A percentile compares a stretch with the other conserved stretches of the same genome.
Conservation (phyloP, 2,888 invertebrate genomes). For the Tipula unca region DNA sequence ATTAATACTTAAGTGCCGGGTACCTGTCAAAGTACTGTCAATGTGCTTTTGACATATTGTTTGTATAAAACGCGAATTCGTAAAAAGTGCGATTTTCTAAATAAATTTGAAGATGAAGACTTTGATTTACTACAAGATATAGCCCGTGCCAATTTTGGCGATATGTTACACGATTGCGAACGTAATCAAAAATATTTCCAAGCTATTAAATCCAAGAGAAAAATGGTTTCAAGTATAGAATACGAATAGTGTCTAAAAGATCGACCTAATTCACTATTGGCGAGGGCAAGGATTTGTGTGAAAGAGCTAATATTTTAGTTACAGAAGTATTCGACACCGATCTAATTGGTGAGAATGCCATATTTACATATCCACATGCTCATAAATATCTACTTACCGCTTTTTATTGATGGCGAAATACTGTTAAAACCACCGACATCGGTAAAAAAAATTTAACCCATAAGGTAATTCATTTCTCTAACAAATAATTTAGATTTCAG, state of each 20-base stretch:
- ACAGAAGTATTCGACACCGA: constrained; percentile 98
- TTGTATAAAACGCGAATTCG: not conserved
- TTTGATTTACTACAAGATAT: constrained; percentile 94
- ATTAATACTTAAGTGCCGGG: too few species aligned
- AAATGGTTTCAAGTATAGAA: constrained; percentile 69
- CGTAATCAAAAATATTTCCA: constrained; percentile 81
- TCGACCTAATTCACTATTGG: constrained; percentile 81
- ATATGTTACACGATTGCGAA: constrained; percentile 87
- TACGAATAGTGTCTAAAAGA: constrained; percentile 74
- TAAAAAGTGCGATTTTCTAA: not conserved
- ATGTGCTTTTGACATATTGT: not conserved
- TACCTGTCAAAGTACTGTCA: not conserved
- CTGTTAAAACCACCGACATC: constrained; percentile 50
- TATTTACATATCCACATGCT: constrained; percentile 86
- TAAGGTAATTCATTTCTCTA: not conserved
- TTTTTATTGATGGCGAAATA: constrained; percentile 48
- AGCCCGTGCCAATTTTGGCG: constrained; percentile 78
- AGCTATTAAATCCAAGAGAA: constrained; percentile 71
- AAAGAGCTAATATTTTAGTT: constrained; percentile 81
- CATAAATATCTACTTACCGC: constrained; percentile 67
- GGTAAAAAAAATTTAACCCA: constrained; percentile 30
- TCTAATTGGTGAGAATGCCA: constrained; percentile 93
- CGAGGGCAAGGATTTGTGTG: constrained; percentile 46
- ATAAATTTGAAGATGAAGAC: constrained; percentile 45
- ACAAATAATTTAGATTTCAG: constrained; percentile 29